Percentiles rank a stretch among this genome's conserved stretches.
Evolutionary conservation across 2,113 vertebrate genomes (phyloP).

Genomic region (Mus musculus): DNA sequence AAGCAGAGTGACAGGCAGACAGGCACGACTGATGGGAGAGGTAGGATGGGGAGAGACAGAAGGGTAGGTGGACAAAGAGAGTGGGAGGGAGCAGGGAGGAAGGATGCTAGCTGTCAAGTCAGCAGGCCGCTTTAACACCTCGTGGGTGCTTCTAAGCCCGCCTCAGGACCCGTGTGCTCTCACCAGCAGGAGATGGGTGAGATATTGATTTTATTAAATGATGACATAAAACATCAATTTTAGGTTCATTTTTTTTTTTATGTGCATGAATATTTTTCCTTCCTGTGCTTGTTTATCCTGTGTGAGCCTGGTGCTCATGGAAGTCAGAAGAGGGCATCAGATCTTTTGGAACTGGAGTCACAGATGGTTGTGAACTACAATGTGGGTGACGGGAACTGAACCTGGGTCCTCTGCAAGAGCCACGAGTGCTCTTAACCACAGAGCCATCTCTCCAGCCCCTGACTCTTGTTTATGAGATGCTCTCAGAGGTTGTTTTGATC

Average conservation of each 20-base stretch:
- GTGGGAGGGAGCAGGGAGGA: background rate
- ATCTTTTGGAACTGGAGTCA: background rate
- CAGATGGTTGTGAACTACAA: background rate
- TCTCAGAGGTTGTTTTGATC: background rate
- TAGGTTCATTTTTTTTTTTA: background rate
- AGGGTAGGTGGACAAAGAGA: background rate
- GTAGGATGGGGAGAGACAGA: background rate
- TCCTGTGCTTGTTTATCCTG: background rate
- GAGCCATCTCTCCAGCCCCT: background rate
- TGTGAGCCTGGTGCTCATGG: background rate
- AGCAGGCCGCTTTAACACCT: background rate
- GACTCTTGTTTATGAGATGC: background rate
- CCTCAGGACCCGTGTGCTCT: background rate
- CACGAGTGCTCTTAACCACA: background rate
- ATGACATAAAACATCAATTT: background rate
- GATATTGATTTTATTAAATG: background rate
- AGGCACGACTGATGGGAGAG: background rate
- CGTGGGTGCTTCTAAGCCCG: constrained; percentile 20
- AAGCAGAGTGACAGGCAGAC: rapidly evolving
- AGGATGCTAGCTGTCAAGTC: background rate
- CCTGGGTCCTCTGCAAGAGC: background rate
- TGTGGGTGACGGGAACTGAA: background rate
- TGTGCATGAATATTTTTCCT: background rate
- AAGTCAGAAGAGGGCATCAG: background rate
- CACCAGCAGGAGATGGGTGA: background rate